These are phyloP conservation scores for Dendronephthya gigantea DNA, from an alignment of 64 coral and sea anemone species.

Conservation along the genomic window DNA sequence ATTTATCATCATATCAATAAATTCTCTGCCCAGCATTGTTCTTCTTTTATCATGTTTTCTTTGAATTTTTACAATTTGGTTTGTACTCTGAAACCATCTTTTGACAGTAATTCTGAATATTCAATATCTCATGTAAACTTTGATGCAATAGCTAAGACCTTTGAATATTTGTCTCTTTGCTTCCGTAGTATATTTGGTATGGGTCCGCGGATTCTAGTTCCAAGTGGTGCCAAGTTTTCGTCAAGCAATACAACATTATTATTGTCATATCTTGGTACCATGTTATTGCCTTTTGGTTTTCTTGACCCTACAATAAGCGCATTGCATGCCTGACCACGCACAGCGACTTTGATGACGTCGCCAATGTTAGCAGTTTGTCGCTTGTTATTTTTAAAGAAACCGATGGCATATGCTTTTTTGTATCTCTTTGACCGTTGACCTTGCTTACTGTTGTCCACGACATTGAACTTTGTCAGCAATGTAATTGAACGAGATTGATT, in stretches of 20 bases:
- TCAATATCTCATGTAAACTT: constrained; percentile 87
- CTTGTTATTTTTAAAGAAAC: constrained; percentile 65
- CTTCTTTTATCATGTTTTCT: no score
- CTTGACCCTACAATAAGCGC: constrained; percentile 88
- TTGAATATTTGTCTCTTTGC: constrained; percentile 90
- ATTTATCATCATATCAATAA: no score
- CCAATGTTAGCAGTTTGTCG: constrained; percentile 92
- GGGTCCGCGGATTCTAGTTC: constrained; percentile 84
- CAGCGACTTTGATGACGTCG: constrained; percentile 81
- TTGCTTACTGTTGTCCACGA: constrained; percentile 81
- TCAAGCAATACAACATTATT: constrained; percentile 91
- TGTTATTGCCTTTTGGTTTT: constrained; percentile 71
- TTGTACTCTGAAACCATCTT: no score
- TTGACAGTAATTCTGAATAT: neutral
- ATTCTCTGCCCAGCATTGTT: no score
- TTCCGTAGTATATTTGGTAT: constrained; percentile 76
- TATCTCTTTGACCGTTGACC: constrained; percentile 82
- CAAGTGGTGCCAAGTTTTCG: constrained; percentile 85
- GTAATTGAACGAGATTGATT: constrained; percentile 58
- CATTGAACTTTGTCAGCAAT: constrained; percentile 77
- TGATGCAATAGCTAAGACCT: constrained; percentile 91
- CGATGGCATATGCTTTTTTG: constrained; percentile 79
- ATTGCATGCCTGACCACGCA: constrained; percentile 80
- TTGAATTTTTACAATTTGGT: no score
- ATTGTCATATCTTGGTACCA: constrained; percentile 93